phyloP scores from a whole-genome alignment of 2,797 vertebrate genomes.

The Leuciscus waleckii region DNA sequence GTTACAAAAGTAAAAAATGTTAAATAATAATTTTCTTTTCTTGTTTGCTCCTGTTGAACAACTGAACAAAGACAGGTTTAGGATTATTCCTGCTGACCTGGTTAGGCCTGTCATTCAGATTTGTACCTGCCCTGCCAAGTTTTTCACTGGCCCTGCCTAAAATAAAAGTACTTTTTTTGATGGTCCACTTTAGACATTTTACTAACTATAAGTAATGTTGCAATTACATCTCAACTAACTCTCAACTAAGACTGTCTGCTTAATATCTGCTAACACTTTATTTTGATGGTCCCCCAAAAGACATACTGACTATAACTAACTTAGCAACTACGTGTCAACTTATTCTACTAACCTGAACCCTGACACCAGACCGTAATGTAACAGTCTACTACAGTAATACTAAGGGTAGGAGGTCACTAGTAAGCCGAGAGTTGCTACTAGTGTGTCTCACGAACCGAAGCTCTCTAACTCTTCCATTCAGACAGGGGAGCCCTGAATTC shows the following conservation, averaged over 20 bases:
- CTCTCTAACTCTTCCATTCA: no score
- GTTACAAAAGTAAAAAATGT: not conserved
- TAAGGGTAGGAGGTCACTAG: no score
- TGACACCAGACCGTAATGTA: not conserved
- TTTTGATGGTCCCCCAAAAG: not conserved
- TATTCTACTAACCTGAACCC: not conserved
- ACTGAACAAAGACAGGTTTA: not conserved
- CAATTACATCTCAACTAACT: not conserved
- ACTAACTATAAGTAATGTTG: not conserved
- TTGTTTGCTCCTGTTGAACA: not conserved
- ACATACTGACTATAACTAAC: not conserved
- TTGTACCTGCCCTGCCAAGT: not conserved
- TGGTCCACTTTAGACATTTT: not conserved
- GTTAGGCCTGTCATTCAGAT: slow-evolving; percentile 7
- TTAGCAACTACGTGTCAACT: not conserved
- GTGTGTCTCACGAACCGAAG: no score
- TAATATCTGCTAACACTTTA: not conserved
- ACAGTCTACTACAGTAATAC: not conserved
- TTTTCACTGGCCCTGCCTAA: not conserved
- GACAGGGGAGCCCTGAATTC: no score
- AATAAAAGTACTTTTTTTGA: not conserved
- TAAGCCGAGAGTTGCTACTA: no score
- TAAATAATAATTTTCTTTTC: not conserved
- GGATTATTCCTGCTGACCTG: not conserved
- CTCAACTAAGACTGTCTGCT: not conserved